Conservation (phyloP, 2,888 invertebrate species). For the Heliconius ethilla region DNA sequence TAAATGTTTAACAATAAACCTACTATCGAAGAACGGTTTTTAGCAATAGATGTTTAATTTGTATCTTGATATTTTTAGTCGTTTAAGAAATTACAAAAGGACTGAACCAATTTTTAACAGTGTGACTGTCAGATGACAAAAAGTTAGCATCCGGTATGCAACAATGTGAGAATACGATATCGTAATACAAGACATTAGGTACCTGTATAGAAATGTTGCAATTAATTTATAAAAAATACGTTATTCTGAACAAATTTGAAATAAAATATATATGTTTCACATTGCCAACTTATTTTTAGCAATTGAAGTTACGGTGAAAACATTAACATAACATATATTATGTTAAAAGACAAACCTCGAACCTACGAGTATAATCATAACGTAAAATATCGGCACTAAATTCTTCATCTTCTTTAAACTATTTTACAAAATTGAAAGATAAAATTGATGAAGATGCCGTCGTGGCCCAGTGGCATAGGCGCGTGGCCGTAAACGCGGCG, state of each 20-base stretch:
- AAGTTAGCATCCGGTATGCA: slow-evolving; percentile 33
- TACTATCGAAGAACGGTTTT: slow-evolving; percentile 1
- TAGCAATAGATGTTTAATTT: background rate
- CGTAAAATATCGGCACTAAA: background rate
- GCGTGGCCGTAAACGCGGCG: too few species aligned
- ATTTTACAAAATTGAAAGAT: background rate
- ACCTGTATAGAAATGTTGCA: background rate
- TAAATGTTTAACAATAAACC: slow-evolving; percentile 1
- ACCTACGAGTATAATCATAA: background rate
- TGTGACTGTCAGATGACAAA: slow-evolving; percentile 28
- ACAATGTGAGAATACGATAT: slow-evolving; percentile 31
- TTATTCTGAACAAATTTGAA: background rate
- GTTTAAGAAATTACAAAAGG: background rate
- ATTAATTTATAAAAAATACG: background rate
- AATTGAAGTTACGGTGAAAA: background rate
- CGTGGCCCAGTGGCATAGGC: too few species aligned
- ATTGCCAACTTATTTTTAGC: background rate
- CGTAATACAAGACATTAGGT: slow-evolving; percentile 9
- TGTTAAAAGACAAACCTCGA: too few species aligned
- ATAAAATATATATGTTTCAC: background rate
- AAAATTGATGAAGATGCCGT: background rate
- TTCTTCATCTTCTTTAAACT: background rate
- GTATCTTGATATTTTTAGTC: background rate
- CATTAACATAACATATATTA: background rate
- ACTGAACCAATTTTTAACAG: background rate